These are phyloP conservation scores for Hypocryptadius cinnamomeus DNA, from an alignment of 2,113 vertebrate genomes.

Conservation along the genomic window DNA sequence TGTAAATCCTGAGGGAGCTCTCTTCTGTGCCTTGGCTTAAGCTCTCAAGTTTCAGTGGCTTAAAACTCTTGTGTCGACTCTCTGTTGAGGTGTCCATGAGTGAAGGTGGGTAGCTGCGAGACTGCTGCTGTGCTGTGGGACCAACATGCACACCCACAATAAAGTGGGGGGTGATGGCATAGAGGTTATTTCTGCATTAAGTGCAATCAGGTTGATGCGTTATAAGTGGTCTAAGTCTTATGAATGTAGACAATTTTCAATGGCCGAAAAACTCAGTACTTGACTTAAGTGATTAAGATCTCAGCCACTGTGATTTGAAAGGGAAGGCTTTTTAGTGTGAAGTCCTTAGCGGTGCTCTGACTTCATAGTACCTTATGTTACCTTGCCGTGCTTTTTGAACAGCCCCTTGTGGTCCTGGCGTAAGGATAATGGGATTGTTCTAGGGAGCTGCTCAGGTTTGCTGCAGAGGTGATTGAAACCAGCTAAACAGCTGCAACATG, in stretches of 20 bases:
- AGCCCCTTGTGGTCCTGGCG: neutral
- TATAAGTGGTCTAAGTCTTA: neutral
- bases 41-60: neutral
- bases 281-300: neutral
- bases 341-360: neutral
- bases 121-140: rapidly evolving
- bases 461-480: neutral
- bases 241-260: neutral
- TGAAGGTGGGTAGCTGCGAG: neutral
- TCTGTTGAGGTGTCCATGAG: rapidly evolving
- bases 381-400: neutral
- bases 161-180: rapidly evolving
- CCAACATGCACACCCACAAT: neutral
- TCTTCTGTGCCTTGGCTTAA: neutral
- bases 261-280: neutral
- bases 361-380: neutral
- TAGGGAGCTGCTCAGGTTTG: neutral
- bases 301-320: neutral
- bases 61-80: neutral
- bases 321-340: neutral
- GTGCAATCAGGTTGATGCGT: neutral
- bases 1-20: neutral
- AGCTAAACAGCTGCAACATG: neutral
- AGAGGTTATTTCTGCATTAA: neutral
- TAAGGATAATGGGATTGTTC: neutral